Evolutionary conservation across 2,113 vertebrate genomes (phyloP), one percentile per base, ranked within the genome.

Genomic region (Buteo buteo): DNA sequence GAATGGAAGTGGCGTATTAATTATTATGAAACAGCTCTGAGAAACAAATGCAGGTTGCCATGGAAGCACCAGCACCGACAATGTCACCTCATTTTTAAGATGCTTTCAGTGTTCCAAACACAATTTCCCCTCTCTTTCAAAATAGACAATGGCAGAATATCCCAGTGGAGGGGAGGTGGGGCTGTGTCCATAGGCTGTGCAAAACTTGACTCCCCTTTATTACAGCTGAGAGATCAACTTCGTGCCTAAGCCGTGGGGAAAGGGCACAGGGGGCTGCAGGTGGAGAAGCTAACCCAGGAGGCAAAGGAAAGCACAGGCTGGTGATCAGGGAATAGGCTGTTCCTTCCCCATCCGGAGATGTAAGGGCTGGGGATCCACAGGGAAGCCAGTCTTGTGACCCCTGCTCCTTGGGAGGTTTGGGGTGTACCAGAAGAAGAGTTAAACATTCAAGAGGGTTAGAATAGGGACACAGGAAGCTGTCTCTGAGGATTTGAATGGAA

Each of bases 31-130:
- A 92, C 88, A 55, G 94, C 95, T 92, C 93, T 12, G 58, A 80
- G 90, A 95, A 96, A 95, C 91, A 95, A 95, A 93, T 65, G 90
- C 93, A 36, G 86, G 98, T 98, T 98, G 97, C 98, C 97, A 98
- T 98, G 97, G 98, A 76, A 98, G 97, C 98, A 52, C 87, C 92
- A 36, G 90, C 58, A 11, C 84, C 20, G 36, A 81, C 97, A 86
- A 77, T 90, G 97, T 95, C 94, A 95, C 96, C 97, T 97, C 64
- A 26, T 69, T 72, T 87, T 92, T 58, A 52, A 96, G 93, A 96
- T 42, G 82, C 52, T 95, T 70, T 47, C 40, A 57, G 10, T 76
- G 93, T 52, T 97, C 92, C 85, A 81, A 88, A 67, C 50, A 67
- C 89, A 83, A 93, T 96, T 96, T 78, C 81, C 78, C 12, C 74